Evolutionary conservation across 2,113 vertebrate species (phyloP).

Genomic region (Lagopus muta): DNA sequence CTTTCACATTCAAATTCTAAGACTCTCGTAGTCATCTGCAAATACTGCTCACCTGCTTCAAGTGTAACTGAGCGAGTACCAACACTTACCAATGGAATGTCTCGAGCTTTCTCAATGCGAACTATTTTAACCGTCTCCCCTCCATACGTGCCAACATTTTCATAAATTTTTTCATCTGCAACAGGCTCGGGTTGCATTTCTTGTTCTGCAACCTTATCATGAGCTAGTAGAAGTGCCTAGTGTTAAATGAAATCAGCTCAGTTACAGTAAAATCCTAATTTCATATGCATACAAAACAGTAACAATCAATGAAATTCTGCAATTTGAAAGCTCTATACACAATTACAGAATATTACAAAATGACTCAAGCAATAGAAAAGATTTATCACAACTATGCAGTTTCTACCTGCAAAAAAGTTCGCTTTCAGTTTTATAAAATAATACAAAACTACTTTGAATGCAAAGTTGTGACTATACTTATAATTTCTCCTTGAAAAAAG

Average conservation of each 20-base stretch:
- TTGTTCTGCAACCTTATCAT: slow-evolving; percentile 91
- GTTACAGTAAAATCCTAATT: slow-evolving; percentile 18
- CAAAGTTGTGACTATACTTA: not conserved
- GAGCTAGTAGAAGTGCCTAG: slow-evolving; percentile 92
- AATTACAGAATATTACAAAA: not conserved
- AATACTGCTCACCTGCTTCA: not conserved
- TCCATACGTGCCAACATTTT: slow-evolving; percentile 83
- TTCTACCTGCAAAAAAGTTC: not conserved
- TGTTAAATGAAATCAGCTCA: slow-evolving; percentile 43
- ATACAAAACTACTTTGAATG: not conserved
- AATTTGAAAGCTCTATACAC: not conserved
- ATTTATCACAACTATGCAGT: not conserved
- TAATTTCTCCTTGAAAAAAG: not conserved
- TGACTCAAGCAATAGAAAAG: not conserved
- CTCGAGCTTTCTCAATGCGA: slow-evolving; percentile 91
- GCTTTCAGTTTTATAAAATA: not conserved
- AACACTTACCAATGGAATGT: slow-evolving; percentile 91
- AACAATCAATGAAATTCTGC: not conserved
- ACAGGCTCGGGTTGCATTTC: slow-evolving; percentile 88
- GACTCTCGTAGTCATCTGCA: not conserved
- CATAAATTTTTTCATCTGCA: slow-evolving; percentile 81
- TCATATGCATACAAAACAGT: not conserved
- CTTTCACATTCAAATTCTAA: not conserved
- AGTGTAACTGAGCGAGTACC: not conserved
- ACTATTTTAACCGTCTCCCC: slow-evolving; percentile 94